Base-by-base conservation (phyloP, 2,797 vertebrate species). In the Lepus townsendii region DNA sequence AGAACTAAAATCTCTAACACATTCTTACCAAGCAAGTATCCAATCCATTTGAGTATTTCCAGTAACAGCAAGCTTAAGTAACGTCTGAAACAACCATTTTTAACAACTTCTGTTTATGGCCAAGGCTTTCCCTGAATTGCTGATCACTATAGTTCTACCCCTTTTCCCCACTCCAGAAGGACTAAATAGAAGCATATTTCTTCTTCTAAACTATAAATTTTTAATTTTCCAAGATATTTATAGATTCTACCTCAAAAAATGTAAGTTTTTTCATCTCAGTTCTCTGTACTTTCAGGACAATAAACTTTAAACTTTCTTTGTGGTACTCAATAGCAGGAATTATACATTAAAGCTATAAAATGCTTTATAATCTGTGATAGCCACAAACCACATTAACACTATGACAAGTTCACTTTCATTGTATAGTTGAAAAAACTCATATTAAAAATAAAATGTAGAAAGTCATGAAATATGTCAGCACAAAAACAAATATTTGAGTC, bases 401-500 rank as follows among this genome's bases (percentile, higher is more conserved):
- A 16, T 71, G 57, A 50, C n/a, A 76, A 1, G 12, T 82, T 68
- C 94, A 77, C 80, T 92, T 72, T 90, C 72, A 54, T 32, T 71
- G 38, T 94, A 42, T 50, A 63, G 32, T 52, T 85, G 68, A 90
- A 30, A 95, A 93, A 96, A 76, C 13, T 2, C 89, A 90, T 68
- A 50, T 75, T 72, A 35, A 16, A 8, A 32, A 66, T 63, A 95
- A 83, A 90, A 60, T 3, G 6, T 68, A 77, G 10, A 77, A 95
- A 91, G 52, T 76, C 54, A 92, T 20, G 88, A 83, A 80, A 26
- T 66, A 91, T 73, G 32, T 91, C 13, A 69, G 14, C 42, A 62
- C 16, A 87, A 95, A 95, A 96, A 6, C 30, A 88, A 94, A 77
- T 63, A 78, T 62, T 76, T 94, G 78, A 78, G 63, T 93, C 83